Base-by-base conservation (phyloP, 2,888 invertebrate genomes). In the Poecilus cupreus region DNA sequence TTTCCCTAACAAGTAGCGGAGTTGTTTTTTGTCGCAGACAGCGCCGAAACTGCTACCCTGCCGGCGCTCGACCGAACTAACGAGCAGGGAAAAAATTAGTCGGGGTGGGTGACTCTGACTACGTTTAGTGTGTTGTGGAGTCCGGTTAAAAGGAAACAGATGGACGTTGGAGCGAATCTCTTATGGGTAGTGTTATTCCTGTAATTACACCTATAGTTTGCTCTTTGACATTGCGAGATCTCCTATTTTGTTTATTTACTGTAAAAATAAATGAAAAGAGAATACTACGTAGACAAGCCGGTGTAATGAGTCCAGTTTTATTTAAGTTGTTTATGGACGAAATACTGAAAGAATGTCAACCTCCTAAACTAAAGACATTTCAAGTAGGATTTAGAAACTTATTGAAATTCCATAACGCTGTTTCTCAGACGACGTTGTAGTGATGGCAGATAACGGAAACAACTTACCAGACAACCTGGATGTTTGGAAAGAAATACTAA, bases 1-100 rank as follows among this genome's bases (percentile, higher is more conserved):
- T 72, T 72, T 72, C 72, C 72, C 72, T 72, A 72, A 72, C 72
- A 72, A 72, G 46, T 68, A 37, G 37, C 64, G 64, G 18, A 68
- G 43, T 24, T 22, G 46, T 16, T 72, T 72, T 72, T 72, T 72
- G 72, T 72, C 43, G 43, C 72, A 16, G 4, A 8, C 43, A 46
- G 72, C 72, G 72, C 72, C 32, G 46, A 70, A 72, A 72, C 32
- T 46, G 43, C 43, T 13, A n/a, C n/a, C 18, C 16, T 37, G 32
- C 46, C 22, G 72, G 72, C 43, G 13, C 5, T 4, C 24, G 13
- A 22, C 24, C 43, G n/a, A 72, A 72, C 72, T 72, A 72, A 72
- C 46, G 43, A 72, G 46, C 46, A 43, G 1, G 24, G 46, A 72
- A 72, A 72, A 72, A 43, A 46, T 24, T 72, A 18, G 24, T 26